Percentiles rank a stretch among this genome's conserved stretches.
These are phyloP conservation scores for Formica aserva DNA, from an alignment of 2,888 invertebrate genomes.

Conservation along the genomic window DNA sequence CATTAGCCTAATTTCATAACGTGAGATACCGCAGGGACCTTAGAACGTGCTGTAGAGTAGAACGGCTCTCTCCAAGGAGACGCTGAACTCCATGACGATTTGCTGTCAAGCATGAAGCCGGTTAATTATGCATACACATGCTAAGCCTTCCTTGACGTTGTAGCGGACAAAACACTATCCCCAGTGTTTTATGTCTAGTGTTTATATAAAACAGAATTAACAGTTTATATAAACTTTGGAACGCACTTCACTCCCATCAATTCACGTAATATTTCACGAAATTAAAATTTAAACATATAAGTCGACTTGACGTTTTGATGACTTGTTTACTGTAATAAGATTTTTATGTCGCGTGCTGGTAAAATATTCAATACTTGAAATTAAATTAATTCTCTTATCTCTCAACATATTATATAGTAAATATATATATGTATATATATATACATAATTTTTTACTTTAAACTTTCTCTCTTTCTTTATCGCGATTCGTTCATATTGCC, in stretches of 20 bases:
- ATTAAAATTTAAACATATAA: background rate
- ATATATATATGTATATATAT: too few relatives aligned
- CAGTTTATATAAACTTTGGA: background rate
- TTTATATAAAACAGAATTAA: background rate
- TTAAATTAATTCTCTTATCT: conserved; percentile 5
- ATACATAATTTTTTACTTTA: background rate
- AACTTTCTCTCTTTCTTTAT: background rate
- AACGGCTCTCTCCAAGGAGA: conserved; percentile 50
- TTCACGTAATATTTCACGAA: background rate
- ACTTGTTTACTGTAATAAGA: background rate
- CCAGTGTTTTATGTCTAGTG: background rate
- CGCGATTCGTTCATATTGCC: background rate
- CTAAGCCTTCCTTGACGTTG: conserved; percentile 25
- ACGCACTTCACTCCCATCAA: background rate
- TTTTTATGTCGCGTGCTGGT: background rate
- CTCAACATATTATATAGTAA: background rate
- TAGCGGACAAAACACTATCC: background rate
- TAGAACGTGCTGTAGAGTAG: conserved; percentile 8
- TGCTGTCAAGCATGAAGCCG: conserved; percentile 47
- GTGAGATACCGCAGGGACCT: conserved; percentile 36
- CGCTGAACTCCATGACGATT: conserved; percentile 46
- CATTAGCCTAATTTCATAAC: conserved; percentile 57
- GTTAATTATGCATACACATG: conserved; percentile 50
- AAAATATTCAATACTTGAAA: conserved; percentile 3
- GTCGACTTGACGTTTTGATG: background rate